These are phyloP conservation scores for Leucophora obtusa DNA, from an alignment of 2,888 invertebrate genomes.

Conservation along the genomic window DNA sequence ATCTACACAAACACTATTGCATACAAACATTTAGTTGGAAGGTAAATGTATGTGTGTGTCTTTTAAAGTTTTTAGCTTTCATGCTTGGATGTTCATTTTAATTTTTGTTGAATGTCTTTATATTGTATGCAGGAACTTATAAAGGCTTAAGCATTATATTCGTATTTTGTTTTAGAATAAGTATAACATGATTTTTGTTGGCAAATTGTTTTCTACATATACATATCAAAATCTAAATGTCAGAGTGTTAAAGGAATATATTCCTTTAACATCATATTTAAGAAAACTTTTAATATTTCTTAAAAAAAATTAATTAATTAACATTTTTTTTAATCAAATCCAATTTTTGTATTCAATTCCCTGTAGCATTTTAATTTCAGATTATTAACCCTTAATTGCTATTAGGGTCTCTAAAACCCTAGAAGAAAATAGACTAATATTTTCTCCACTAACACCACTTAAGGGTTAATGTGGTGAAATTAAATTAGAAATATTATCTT, in stretches of 20 bases:
- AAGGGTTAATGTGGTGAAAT: too few relatives aligned
- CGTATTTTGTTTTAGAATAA: conserved; percentile 3
- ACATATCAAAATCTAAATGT: not conserved
- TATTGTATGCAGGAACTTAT: conserved; percentile 23
- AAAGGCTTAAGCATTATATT: conserved; percentile 34
- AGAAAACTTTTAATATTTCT: too few relatives aligned
- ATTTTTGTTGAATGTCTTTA: conserved; percentile 29
- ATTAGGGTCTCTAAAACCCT: too few relatives aligned
- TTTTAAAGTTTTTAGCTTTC: not conserved
- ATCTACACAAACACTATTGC: not conserved
- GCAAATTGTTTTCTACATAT: conserved; percentile 41
- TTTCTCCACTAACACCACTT: too few relatives aligned
- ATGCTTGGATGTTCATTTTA: conserved; percentile 40
- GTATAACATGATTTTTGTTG: conserved; percentile 33
- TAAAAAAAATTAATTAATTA: too few relatives aligned
- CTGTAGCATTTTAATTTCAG: too few relatives aligned
- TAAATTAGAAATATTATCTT: too few relatives aligned
- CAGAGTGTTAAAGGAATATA: not conserved
- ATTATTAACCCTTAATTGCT: too few relatives aligned
- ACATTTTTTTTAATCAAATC: too few relatives aligned
- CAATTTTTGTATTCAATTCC: too few relatives aligned
- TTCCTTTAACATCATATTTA: too few relatives aligned
- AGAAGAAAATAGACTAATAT: too few relatives aligned
- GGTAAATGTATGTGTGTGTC: conserved; percentile 8
- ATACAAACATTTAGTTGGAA: not conserved